Conservation (phyloP, 2,113 vertebrate species). For the Onychorhynchus coronatus region DNA sequence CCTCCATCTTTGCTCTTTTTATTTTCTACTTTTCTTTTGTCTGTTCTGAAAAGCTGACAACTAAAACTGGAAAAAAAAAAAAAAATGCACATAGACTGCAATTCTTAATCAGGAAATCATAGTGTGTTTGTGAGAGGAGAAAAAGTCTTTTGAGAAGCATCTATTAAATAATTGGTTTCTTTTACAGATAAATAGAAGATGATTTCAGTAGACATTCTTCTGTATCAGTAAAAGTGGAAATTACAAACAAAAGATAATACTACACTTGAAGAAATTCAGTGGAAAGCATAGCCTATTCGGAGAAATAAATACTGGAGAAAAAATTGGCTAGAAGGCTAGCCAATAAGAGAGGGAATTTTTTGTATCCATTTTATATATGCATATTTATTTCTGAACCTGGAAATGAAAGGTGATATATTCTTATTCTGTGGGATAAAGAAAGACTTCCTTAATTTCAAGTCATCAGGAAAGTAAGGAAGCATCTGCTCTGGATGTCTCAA, state of each 20-base stretch:
- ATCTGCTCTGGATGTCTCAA: background rate
- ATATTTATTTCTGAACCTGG: background rate
- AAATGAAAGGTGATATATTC: background rate
- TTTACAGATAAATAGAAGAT: background rate
- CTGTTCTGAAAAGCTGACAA: background rate
- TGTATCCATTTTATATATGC: fast-evolving
- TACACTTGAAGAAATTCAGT: background rate
- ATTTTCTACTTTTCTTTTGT: background rate
- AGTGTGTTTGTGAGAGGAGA: background rate
- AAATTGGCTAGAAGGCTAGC: background rate
- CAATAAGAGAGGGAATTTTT: fast-evolving
- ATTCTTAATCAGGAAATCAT: background rate
- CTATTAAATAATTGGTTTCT: background rate
- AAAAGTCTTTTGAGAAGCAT: background rate
- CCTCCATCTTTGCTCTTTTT: background rate
- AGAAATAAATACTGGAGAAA: background rate
- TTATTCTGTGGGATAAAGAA: background rate
- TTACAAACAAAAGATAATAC: background rate
- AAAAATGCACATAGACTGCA: background rate
- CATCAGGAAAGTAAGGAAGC: background rate
- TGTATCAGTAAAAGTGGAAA: background rate
- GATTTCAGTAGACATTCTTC: background rate
- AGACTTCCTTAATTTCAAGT: background rate
- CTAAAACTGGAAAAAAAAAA: background rate
- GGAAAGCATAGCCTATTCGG: background rate